Evolutionary conservation across 2,888 invertebrate genomes (phyloP), one percentile per base, ranked within the genome.

Genomic region (Melieria picta): DNA sequence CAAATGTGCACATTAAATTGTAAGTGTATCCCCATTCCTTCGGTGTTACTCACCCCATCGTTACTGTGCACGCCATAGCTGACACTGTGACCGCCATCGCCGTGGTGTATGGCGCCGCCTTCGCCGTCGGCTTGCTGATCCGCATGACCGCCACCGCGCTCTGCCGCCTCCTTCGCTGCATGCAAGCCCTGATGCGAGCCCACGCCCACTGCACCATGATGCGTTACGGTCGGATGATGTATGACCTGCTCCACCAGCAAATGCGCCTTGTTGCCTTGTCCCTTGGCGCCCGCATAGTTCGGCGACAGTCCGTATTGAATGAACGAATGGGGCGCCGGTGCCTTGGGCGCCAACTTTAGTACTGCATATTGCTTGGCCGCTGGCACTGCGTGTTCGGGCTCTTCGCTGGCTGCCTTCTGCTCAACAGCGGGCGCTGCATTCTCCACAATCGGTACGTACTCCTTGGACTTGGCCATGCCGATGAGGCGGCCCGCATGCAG

Each of bases 361-460:
- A 72, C 5, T 5, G 46, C 30, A 48, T 74, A 42, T 65, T 64
- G 65, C n/a, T 62, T 52, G 7, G 65, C 56, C 7, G 65, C 56
- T 47, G 68, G 10, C 30, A 50, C 47, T 13, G 61, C 46, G 30
- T 50, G 48, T 45, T 43, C 62, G 0, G 58, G 56, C 0, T 74
- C 70, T 67, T 57, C 62, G 73, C 73, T 60, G 71, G 78, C 60
- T 0, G 77, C 75, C 61, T 79, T 79, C 30, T 72, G 58, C 10
- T 74, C 76, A 58, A 69, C 73, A 10, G 63, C 65, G 4, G 74
- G 61, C 3, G 71, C 71, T 58, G 70, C 66, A 30, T 42, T 55
- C 65, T 84, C 84, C 13, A 84, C 80, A 62, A 84, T 84, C 9
- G 84, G 84, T 65, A 84, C 79, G 61, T 84, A 84, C 69, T 84